Percentiles rank a stretch among this genome's conserved stretches.
Conservation (phyloP, 2,797 vertebrate species). For the Chiroxiphia lanceolata region DNA sequence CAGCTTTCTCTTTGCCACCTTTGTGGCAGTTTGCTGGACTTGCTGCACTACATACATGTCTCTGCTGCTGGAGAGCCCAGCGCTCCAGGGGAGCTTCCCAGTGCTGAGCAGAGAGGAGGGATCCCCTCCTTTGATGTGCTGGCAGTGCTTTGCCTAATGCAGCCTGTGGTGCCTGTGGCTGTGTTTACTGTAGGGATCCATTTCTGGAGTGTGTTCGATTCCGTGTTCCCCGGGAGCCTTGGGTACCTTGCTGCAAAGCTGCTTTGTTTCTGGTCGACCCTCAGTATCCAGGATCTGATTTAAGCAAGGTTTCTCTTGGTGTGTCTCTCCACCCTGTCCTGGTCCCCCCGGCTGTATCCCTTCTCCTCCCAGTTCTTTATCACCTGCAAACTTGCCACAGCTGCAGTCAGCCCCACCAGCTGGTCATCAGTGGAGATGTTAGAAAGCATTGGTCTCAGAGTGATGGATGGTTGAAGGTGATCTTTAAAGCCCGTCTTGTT, state of each 20-base stretch:
- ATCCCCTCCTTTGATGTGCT: neutral
- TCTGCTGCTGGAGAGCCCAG: neutral
- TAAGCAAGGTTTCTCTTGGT: neutral
- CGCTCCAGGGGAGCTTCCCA: neutral
- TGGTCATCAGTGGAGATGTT: neutral
- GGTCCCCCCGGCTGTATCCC: neutral
- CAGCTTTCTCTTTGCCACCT: neutral
- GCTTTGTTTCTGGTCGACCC: fast-evolving
- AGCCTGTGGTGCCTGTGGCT: neutral
- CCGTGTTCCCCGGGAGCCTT: fast-evolving
- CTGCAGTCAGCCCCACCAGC: neutral
- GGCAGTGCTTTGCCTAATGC: fast-evolving
- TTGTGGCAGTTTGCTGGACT: neutral
- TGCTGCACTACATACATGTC: neutral
- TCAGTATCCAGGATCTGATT: fast-evolving
- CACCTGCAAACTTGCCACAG: neutral
- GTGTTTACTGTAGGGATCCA: neutral
- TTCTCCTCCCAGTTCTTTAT: neutral
- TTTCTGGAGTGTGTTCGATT: neutral
- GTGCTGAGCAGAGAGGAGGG: neutral
- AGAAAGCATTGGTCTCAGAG: neutral
- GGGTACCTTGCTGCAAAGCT: neutral
- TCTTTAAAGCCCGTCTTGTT: neutral
- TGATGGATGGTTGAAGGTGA: neutral
- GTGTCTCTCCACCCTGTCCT: neutral